Percentiles rank a stretch among this genome's conserved stretches.
phyloP scores from a whole-genome alignment of 2,888 invertebrate genomes.

The Diaphora mendica region DNA sequence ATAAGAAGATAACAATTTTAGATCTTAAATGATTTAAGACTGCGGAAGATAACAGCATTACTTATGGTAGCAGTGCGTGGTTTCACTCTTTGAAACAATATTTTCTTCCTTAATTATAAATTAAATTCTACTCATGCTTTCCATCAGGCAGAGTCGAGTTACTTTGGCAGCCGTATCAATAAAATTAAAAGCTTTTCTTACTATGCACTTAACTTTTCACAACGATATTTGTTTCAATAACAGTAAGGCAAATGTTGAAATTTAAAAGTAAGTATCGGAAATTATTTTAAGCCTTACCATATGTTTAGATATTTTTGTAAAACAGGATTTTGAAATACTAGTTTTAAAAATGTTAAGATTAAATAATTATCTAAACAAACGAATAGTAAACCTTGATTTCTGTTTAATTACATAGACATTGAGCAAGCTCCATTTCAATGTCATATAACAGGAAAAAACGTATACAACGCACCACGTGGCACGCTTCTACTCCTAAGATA shows the following conservation, averaged over 20 bases:
- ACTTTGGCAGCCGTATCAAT: too few species aligned
- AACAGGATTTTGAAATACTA: neutral
- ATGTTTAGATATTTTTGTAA: neutral
- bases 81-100: too few species aligned
- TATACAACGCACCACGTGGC: neutral
- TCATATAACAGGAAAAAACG: neutral
- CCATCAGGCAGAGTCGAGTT: too few species aligned
- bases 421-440: neutral
- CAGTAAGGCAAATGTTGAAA: neutral
- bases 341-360: neutral
- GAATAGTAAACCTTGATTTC: neutral
- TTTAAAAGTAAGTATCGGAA: neutral
- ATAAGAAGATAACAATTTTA: too few species aligned
- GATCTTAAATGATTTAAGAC: too few species aligned
- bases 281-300: neutral
- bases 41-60: too few species aligned
- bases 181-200: too few species aligned
- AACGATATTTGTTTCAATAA: too few species aligned
- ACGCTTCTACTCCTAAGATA: neutral
- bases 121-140: too few species aligned
- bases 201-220: too few species aligned
- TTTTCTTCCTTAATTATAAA: too few species aligned
- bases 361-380: neutral
- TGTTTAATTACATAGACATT: constrained; percentile 2
- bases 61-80: too few species aligned